Evolutionary conservation across 2,888 invertebrate genomes (phyloP).

Genomic region (Macaria notata): DNA sequence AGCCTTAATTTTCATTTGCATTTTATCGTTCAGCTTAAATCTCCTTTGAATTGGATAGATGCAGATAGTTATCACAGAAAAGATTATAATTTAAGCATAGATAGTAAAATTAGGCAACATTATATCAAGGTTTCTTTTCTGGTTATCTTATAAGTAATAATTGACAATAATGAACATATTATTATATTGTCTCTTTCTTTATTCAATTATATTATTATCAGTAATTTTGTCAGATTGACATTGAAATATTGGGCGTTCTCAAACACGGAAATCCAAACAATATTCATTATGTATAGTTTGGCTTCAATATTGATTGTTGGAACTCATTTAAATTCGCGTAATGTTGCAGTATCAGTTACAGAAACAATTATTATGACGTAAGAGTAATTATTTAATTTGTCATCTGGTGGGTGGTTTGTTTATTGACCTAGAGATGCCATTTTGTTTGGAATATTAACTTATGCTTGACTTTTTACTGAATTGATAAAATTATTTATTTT

Average conservation of each 20-base stretch:
- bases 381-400: conserved; percentile 9
- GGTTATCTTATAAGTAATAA: no score
- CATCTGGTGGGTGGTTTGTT: conserved; percentile 32
- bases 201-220: background rate
- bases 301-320: background rate
- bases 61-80: no score
- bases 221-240: conserved; percentile 13
- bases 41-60: no score
- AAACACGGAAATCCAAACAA: conserved; percentile 25
- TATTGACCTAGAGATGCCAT: conserved; percentile 25
- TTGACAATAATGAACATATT: no score
- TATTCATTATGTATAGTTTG: background rate
- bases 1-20: no score
- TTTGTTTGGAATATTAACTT: conserved; percentile 1
- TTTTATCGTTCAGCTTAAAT: no score
- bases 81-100: no score
- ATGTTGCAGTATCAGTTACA: conserved; percentile 22
- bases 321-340: background rate
- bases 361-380: conserved; percentile 1
- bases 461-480: no score
- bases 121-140: no score
- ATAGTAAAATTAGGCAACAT: no score
- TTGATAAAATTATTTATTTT: no score
- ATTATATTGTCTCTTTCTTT: background rate
- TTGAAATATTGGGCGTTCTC: conserved; percentile 9